A percentile compares a stretch with the other conserved stretches of the same genome.
Conservation (phyloP, 1,140 invertebrate genomes). For the Bombus breviceps region DNA sequence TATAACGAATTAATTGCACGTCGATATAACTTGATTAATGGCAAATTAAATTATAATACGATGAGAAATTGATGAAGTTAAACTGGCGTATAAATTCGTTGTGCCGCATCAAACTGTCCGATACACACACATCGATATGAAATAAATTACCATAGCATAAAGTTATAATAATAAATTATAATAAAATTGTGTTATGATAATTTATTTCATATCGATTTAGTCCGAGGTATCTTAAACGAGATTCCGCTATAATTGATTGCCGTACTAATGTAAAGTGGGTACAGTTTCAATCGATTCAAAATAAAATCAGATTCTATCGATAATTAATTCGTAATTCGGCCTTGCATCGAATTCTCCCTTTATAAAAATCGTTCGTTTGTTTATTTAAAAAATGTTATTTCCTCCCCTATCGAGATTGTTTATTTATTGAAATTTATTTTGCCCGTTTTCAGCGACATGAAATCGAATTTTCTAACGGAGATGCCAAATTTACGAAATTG, state of each 20-base stretch:
- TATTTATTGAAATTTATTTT: background rate
- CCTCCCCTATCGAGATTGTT: background rate
- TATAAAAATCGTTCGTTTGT: background rate
- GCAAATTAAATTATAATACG: background rate
- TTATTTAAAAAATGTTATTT: no score
- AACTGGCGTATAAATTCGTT: background rate
- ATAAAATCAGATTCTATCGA: background rate
- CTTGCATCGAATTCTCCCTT: background rate
- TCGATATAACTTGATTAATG: background rate
- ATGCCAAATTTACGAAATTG: constrained; percentile 90
- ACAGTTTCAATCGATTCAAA: background rate
- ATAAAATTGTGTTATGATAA: background rate
- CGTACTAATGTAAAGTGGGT: background rate
- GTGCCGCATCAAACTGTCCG: background rate
- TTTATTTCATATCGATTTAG: background rate
- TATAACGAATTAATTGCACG: background rate
- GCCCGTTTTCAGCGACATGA: constrained; percentile 88
- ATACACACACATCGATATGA: background rate
- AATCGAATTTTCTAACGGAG: constrained; percentile 89
- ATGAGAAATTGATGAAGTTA: background rate
- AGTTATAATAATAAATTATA: background rate
- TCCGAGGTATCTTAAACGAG: background rate
- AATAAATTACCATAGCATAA: background rate
- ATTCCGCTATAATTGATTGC: background rate
- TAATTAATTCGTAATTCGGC: background rate